Base-by-base conservation (phyloP, 2,797 vertebrate genomes). In the Myotis planiceps region DNA sequence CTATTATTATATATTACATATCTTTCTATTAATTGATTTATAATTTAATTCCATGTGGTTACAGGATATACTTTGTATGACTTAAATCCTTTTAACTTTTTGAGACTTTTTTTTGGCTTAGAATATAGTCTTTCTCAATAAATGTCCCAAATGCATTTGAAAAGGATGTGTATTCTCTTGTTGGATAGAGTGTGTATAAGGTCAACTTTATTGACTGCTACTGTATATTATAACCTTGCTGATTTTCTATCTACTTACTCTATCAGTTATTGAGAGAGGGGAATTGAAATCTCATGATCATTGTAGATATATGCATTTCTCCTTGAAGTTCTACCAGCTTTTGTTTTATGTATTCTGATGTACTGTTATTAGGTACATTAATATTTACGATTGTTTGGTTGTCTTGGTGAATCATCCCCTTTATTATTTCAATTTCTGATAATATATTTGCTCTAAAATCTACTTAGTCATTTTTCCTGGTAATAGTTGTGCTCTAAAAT, bases 341-440 rank as follows among this genome's bases (percentile, higher is more conserved):
- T 92, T 88, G 42, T 66, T 92, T 92, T 92, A 42, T 74, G 10
- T 88, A 51, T 84, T 89, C 37, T 63, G 42, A 83, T 42, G 23
- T 65, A 58, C 4, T 51, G 15, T 96, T 83, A 88, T 49, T 80
- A 55, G 25, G n/a, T 74, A 0, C 37, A 47, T 79, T 86, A 60
- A 60, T 79, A 74, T 74, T 65, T 86, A 66, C 34, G 29, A 39
- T 49, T 90, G 18, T 83, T 87, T 75, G 39, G 49, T 88, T 39
- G 1, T 92, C n/a, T 92, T 83, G 34, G 14, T 90, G 65, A 92
- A 32, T 94, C 71, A 83, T 68, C 16, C 34, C 14, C 8, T 84
- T 78, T 83, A 82, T 89, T 87, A n/a, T 90, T 89, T 94, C 42
- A 74, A 69, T 92, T 83, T 87, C 39, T 83, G 25, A 34, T 86